Conservation (phyloP, 1,140 invertebrate genomes). For the Limonius californicus region DNA sequence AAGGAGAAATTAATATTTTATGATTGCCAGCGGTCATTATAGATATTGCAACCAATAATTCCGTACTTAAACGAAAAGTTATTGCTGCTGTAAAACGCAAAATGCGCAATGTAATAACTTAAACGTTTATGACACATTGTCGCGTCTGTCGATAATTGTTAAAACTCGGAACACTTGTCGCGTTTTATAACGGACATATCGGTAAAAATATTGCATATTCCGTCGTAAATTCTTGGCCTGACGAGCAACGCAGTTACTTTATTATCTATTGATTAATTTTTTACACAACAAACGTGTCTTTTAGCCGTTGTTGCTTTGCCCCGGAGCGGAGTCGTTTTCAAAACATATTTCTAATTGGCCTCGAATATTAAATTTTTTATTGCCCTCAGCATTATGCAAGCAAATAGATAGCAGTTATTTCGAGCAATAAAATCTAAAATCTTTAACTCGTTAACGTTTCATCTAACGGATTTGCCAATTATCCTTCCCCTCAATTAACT, state of each 20-base stretch:
- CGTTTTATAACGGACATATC: constrained; percentile 1
- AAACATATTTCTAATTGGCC: not conserved
- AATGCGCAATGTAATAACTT: constrained; percentile 8
- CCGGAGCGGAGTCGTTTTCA: too few species aligned
- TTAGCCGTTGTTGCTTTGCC: too few species aligned
- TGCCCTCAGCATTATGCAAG: not conserved
- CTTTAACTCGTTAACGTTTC: not conserved
- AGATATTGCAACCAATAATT: constrained; percentile 17
- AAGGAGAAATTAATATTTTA: constrained; percentile 8
- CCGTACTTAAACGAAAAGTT: constrained; percentile 13
- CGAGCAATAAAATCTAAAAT: not conserved
- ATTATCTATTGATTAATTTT: not conserved
- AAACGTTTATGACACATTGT: constrained; percentile 17
- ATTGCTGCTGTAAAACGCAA: constrained; percentile 10
- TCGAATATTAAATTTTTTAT: not conserved
- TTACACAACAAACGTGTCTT: not conserved
- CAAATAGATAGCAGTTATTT: not conserved
- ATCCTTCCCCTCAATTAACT: not conserved
- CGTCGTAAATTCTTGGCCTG: not conserved
- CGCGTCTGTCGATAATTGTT: constrained; percentile 1
- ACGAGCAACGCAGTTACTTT: not conserved
- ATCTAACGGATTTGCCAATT: not conserved
- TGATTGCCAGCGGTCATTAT: not conserved
- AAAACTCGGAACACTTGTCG: not conserved
- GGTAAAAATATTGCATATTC: not conserved